Evolutionary conservation across 2,888 invertebrate species (phyloP).

Genomic region (Smittia aterrima): DNA sequence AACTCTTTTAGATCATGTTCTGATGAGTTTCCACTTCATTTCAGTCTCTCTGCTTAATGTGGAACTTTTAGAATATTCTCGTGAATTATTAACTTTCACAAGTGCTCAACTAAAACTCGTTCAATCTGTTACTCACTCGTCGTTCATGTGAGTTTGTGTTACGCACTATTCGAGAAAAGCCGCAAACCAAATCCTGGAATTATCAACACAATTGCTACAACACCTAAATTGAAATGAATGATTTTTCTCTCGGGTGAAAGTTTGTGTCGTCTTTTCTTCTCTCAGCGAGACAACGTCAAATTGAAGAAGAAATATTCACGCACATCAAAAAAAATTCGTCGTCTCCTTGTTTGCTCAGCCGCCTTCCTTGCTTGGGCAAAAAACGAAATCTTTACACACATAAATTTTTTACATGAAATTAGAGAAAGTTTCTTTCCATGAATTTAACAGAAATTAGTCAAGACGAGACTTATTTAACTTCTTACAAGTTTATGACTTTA

Average conservation of each 20-base stretch:
- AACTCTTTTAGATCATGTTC: too few species aligned
- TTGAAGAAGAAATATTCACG: background rate
- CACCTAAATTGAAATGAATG: conserved; percentile 17
- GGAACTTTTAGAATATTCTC: too few species aligned
- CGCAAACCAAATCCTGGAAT: background rate
- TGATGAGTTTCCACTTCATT: too few species aligned
- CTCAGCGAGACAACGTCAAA: background rate
- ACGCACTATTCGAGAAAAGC: too few species aligned
- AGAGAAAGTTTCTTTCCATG: background rate
- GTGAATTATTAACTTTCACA: too few species aligned
- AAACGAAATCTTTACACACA: background rate
- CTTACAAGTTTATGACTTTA: conserved; percentile 3
- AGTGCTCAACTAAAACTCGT: too few species aligned
- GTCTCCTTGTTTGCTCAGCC: background rate
- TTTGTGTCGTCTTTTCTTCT: background rate
- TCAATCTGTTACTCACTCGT: too few species aligned
- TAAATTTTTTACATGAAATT: background rate
- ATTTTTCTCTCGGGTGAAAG: background rate
- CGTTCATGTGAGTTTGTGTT: too few species aligned
- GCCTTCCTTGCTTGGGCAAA: too few species aligned
- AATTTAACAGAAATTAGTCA: background rate
- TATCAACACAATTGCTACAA: conserved; percentile 23
- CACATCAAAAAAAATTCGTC: background rate
- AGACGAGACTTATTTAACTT: background rate
- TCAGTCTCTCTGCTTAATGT: too few species aligned